Conservation (phyloP, 53 echinoderm and acorn worm genomes). For the Echinometra lucunter region DNA sequence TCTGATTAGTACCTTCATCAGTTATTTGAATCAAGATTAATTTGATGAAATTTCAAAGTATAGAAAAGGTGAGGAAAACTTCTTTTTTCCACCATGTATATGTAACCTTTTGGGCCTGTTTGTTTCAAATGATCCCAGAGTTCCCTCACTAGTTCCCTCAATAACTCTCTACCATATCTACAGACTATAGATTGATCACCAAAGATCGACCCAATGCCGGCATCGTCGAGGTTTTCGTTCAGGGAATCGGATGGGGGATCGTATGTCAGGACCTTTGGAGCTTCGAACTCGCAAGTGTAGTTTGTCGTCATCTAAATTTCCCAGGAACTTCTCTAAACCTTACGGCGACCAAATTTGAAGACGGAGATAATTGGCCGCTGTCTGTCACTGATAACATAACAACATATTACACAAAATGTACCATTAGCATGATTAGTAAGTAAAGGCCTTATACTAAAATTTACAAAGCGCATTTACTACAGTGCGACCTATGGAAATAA, state of each 20-base stretch:
- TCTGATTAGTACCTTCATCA: too few species aligned
- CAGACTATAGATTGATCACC: not conserved
- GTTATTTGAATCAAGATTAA: too few species aligned
- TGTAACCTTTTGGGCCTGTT: too few species aligned
- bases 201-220: not conserved
- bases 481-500: too few species aligned
- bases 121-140: too few species aligned
- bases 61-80: too few species aligned
- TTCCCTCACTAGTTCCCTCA: too few species aligned
- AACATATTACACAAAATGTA: not conserved
- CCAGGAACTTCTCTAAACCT: not conserved
- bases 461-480: too few species aligned
- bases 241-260: not conserved
- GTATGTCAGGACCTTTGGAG: not conserved
- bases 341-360: not conserved
- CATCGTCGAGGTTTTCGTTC: not conserved
- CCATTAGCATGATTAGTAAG: not conserved
- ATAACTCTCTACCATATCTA: too few species aligned
- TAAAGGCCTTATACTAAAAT: not conserved
- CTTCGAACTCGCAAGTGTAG: not conserved
- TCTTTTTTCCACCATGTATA: too few species aligned
- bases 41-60: too few species aligned
- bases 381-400: not conserved
- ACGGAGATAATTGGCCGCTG: not conserved
- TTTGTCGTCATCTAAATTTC: not conserved